These are phyloP conservation scores for Prosapia bicincta DNA, from an alignment of 2,888 invertebrate genomes.

Conservation along the genomic window DNA sequence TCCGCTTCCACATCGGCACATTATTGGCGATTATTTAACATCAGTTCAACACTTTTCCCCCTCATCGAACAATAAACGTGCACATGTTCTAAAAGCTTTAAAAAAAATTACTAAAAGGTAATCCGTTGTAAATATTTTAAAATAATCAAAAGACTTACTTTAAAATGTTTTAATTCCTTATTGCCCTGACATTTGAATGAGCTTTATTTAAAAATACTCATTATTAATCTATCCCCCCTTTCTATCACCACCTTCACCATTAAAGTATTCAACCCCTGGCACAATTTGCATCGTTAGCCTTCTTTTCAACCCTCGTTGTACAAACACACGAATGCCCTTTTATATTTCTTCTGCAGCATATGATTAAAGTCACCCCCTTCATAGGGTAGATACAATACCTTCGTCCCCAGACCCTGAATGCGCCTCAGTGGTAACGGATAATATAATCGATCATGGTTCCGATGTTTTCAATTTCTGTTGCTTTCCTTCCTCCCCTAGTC, in stretches of 20 bases:
- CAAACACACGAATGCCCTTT: constrained; percentile 2
- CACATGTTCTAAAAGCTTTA: too few species aligned
- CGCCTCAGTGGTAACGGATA: background rate
- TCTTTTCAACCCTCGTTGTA: background rate
- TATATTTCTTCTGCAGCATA: background rate
- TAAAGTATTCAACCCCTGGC: background rate
- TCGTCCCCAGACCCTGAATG: background rate
- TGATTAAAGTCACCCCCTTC: background rate
- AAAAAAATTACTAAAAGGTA: too few species aligned
- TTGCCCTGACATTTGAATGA: background rate
- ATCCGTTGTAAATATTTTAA: too few species aligned
- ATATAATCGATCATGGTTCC: background rate
- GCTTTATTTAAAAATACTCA: background rate
- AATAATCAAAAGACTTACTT: too few species aligned
- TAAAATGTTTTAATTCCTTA: too few species aligned
- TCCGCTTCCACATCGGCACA: too few species aligned
- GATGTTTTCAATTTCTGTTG: background rate
- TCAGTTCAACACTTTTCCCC: too few species aligned
- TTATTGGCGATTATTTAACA: too few species aligned
- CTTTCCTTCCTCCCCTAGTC: background rate
- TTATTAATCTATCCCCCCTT: background rate
- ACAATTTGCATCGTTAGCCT: background rate
- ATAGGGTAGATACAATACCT: background rate
- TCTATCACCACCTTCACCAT: background rate
- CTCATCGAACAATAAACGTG: too few species aligned